Evolutionary conservation across 2,888 invertebrate species (phyloP), one percentile per base, ranked within the genome.

Genomic region (Melanophora roralis): DNA sequence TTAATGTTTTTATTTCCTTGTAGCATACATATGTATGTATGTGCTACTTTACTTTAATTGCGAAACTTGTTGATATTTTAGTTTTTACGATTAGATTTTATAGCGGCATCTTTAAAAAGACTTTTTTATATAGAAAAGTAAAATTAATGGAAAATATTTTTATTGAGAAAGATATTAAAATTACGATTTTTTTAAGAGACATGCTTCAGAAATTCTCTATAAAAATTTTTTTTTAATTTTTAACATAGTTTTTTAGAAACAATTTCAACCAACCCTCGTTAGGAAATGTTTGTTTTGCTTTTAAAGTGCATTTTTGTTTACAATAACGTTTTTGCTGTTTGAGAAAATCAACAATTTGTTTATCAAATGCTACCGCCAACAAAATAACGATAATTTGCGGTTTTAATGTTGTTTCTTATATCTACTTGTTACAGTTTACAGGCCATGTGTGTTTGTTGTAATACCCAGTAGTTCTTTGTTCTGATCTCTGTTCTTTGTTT

Each of bases 331-430:
- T 32, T 11, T 19, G 16, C 12, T 38, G 16, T 16, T 14, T 59
- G 47, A 38, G 16, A 51, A 8, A 45, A 9, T 7, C 43, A 34
- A 27, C 53, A 72, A 53, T 55, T 62, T 51, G 43, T 64, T 53
- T 53, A 23, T 62, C 43, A 72, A 36, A 72, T 62, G 23, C 40
- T 72, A 62, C 72, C 72, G 72, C 11, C 72, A 62, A 60, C 34
- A 51, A 60, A 34, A 71, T 59, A 69, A n/a, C 38, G 59, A 59
- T 16, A 27, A 9, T 55, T 57, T 57, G 36, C 14, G 32, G 23
- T 47, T 38, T 59, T 47, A 59, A n/a, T 69, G 21, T 36, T n/a
- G 36, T 23, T 19, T 8, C 16, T 51, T 47, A 32, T 16, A 32
- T 14, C 8, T 11, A 38, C 38, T 45, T 60, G 40, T 21, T 14